These are phyloP conservation scores for Mastomys coucha DNA, from an alignment of 2,113 vertebrate genomes.

Conservation along the genomic window DNA sequence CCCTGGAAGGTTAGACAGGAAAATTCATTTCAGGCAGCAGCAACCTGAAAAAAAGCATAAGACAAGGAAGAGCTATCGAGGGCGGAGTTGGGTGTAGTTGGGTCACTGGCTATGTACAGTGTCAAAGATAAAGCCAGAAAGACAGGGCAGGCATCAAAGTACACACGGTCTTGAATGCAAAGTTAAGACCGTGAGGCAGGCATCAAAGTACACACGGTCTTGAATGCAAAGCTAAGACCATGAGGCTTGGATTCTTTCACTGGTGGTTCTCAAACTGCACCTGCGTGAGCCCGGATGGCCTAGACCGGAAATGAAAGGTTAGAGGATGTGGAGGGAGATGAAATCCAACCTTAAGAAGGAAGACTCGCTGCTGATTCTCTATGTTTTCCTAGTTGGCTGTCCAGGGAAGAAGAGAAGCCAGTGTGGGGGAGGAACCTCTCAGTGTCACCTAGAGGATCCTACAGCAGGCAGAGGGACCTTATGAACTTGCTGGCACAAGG, in stretches of 20 bases:
- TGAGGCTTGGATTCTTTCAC: background rate
- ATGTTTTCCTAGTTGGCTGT: background rate
- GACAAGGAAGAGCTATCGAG: background rate
- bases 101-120: background rate
- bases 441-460: slow-evolving; percentile 18
- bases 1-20: background rate
- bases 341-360: background rate
- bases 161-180: background rate
- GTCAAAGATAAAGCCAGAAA: background rate
- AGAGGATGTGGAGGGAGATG: background rate
- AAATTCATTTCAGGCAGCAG: slow-evolving; percentile 12
- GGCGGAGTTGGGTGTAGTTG: background rate
- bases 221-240: background rate
- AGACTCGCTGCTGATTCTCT: background rate
- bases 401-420: background rate
- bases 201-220: background rate
- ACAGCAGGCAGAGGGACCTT: background rate
- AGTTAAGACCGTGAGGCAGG: too few species aligned
- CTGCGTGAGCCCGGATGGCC: background rate
- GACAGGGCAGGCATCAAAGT: background rate
- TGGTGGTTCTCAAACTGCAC: slow-evolving; percentile 14
- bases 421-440: background rate
- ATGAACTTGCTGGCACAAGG: background rate
- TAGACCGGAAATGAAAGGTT: background rate
- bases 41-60: background rate